phyloP scores from a whole-genome alignment of 2,113 vertebrate genomes.

The Leptobrachium leishanense region DNA sequence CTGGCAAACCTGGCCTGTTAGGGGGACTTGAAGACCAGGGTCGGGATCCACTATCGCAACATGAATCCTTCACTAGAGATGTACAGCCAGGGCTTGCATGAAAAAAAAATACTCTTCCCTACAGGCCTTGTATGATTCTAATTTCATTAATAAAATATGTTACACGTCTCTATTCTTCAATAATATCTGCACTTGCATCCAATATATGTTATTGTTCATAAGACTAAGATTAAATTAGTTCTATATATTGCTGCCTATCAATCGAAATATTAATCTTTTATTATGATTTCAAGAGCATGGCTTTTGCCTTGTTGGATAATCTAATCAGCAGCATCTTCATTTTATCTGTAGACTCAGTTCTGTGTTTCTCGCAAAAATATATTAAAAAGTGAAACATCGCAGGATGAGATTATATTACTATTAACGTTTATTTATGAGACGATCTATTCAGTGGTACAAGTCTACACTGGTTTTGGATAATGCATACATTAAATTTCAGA shows the following conservation, averaged over 20 bases:
- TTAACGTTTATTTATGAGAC: constrained; percentile 1
- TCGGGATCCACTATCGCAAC: no score
- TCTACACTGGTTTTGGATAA: not conserved
- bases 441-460: not conserved
- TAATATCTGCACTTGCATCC: not conserved
- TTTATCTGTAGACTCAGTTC: not conserved
- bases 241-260: not conserved
- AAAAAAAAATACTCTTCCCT: no score
- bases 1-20: no score
- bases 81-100: no score
- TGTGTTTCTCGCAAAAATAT: not conserved
- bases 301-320: not conserved
- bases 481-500: not conserved
- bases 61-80: no score
- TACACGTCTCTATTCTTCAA: not conserved
- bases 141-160: no score
- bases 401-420: not conserved
- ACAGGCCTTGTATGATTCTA: no score
- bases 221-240: not conserved
- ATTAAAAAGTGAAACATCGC: not conserved
- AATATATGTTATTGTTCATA: not conserved
- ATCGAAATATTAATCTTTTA: not conserved
- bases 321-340: not conserved
- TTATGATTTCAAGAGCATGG: not conserved
- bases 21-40: no score